Percentiles rank a stretch among this genome's conserved stretches.
Conservation (phyloP, 2,888 invertebrate species). For the Trimorus sp. region DNA sequence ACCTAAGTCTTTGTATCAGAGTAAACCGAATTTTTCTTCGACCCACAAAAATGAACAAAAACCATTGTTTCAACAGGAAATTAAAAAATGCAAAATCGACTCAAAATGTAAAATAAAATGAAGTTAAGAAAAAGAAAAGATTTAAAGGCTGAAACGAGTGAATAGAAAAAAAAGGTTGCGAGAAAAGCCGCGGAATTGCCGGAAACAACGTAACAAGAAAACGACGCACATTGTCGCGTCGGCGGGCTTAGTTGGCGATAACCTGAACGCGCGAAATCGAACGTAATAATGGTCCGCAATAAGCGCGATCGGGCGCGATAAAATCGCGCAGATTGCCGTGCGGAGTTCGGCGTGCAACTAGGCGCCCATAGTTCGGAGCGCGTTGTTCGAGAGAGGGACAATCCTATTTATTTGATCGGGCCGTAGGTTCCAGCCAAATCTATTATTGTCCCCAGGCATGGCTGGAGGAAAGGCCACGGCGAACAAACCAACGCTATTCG, state of each 20-base stretch:
- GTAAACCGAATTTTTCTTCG: no score
- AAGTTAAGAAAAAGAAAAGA: no score
- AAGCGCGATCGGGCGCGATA: not conserved
- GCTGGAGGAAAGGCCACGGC: conserved; percentile 78
- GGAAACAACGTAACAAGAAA: no score
- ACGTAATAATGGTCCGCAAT: no score
- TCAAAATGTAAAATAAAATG: not conserved
- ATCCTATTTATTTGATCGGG: conserved; percentile 81
- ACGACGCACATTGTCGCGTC: no score
- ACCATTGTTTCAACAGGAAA: no score
- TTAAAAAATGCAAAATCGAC: no score
- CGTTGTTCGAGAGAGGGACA: conserved; percentile 73
- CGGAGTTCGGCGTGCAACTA: conserved; percentile 68
- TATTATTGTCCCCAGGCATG: conserved; percentile 81
- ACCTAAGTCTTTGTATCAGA: no score
- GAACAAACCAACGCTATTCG: conserved; percentile 59
- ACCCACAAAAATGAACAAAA: no score
- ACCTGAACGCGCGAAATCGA: no score
- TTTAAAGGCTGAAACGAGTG: no score
- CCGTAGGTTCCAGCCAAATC: conserved; percentile 82
- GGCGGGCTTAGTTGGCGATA: no score
- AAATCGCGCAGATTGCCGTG: conserved; percentile 55
- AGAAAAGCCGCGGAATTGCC: not conserved
- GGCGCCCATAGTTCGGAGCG: conserved; percentile 72
- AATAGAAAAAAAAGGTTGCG: not conserved